phyloP scores from a whole-genome alignment of 2,888 invertebrate species.

The Baronia brevicornis region DNA sequence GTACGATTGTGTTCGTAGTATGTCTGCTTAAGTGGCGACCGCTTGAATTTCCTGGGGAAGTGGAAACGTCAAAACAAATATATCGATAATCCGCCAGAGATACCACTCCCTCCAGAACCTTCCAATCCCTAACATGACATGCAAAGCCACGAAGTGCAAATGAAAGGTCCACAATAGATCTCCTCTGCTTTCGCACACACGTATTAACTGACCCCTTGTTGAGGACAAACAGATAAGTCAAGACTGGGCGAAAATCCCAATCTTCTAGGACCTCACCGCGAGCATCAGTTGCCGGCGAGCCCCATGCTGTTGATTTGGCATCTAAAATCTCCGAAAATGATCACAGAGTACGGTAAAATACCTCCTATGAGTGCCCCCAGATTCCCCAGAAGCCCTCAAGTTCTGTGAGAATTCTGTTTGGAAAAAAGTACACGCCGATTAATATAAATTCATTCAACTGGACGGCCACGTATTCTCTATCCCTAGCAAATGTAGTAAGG shows the following conservation, averaged over 20 bases:
- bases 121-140: slow-evolving; percentile 12
- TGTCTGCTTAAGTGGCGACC: too few relatives aligned
- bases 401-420: slow-evolving; percentile 18
- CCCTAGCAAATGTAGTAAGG: not conserved
- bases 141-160: slow-evolving; percentile 13
- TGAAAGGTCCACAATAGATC: slow-evolving; percentile 20
- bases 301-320: slow-evolving; percentile 20
- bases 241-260: slow-evolving; percentile 12
- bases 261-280: slow-evolving; percentile 15
- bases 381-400: slow-evolving; percentile 17
- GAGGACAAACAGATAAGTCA: slow-evolving; percentile 5
- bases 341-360: not conserved
- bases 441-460: slow-evolving; percentile 4
- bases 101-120: slow-evolving; percentile 15
- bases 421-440: slow-evolving; percentile 21
- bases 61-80: too few relatives aligned
- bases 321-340: slow-evolving; percentile 18
- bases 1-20: too few relatives aligned
- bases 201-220: slow-evolving; percentile 19
- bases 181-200: slow-evolving; percentile 20
- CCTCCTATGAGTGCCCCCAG: slow-evolving; percentile 8
- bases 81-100: too few relatives aligned
- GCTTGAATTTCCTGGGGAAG: too few relatives aligned
- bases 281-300: slow-evolving; percentile 13
- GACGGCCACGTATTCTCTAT: slow-evolving; percentile 1